Percentiles rank a stretch among this genome's conserved stretches.
Conservation (phyloP, 2,888 invertebrate species). For the Leptopilina syphax region DNA sequence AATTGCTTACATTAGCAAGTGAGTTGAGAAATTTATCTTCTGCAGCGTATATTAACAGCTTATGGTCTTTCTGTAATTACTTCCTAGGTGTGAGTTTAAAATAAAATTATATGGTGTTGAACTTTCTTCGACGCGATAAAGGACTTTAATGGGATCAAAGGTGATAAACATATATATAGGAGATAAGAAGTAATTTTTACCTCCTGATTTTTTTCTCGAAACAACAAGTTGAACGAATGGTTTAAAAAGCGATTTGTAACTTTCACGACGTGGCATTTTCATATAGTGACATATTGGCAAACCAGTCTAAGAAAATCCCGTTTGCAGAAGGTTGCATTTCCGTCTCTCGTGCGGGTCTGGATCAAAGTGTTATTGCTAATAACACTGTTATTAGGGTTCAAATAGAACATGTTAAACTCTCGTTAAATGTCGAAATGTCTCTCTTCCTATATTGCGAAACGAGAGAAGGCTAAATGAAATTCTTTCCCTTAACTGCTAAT, state of each 20-base stretch:
- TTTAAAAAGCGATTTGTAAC: conserved; percentile 17
- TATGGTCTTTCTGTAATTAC: conserved; percentile 6
- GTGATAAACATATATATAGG: neutral
- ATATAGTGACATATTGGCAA: conserved; percentile 32
- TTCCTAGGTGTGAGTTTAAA: conserved; percentile 7
- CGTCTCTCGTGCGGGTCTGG: neutral
- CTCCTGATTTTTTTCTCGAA: neutral
- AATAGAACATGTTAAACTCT: conserved; percentile 18
- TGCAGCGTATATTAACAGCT: no score
- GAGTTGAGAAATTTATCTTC: no score
- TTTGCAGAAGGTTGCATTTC: conserved; percentile 35
- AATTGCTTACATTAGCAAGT: no score
- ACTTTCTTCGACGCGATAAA: neutral
- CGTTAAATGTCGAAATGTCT: conserved; percentile 14
- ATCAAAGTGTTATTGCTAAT: conserved; percentile 35
- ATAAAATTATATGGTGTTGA: neutral
- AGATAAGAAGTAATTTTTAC: neutral
- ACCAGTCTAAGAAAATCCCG: conserved; percentile 41
- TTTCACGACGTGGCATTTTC: conserved; percentile 38
- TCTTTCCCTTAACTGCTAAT: conserved; percentile 10
- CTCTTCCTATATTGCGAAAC: neutral
- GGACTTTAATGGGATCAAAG: conserved; percentile 9
- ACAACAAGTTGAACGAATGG: neutral
- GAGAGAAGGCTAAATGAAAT: conserved; percentile 1
- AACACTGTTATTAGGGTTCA: conserved; percentile 15